phyloP scores from a whole-genome alignment of 1,140 invertebrate genomes.

The Anthonomus grandis region DNA sequence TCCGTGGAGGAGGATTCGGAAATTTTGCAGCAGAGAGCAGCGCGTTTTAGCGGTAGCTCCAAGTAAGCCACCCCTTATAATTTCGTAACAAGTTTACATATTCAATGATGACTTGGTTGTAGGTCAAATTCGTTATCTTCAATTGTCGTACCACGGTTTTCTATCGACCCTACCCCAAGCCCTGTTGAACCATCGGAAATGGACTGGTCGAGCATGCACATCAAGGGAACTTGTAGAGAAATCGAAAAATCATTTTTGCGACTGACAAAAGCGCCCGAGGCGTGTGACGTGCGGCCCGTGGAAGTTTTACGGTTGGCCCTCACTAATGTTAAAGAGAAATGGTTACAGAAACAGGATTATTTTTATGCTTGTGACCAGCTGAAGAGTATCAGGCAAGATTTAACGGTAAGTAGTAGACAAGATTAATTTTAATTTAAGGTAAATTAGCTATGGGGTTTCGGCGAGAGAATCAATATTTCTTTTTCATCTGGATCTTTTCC shows the following conservation, averaged over 20 bases:
- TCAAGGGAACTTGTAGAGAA: conserved; percentile 89
- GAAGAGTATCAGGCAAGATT: conserved; percentile 97
- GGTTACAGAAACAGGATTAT: conserved; percentile 89
- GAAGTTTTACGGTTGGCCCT: conserved; percentile 81
- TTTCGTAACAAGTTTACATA: no score
- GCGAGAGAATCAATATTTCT: no score
- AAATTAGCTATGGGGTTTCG: no score
- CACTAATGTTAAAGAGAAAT: conserved; percentile 84
- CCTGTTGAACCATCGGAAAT: conserved; percentile 66
- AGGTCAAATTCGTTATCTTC: background rate
- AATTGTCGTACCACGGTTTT: background rate
- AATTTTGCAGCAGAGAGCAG: conserved; percentile 79
- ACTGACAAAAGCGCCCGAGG: conserved; percentile 91
- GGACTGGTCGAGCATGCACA: conserved; percentile 80
- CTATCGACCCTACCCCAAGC: conserved; percentile 44
- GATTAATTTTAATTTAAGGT: no score
- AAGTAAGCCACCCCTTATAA: no score
- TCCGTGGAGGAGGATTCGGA: conserved; percentile 67
- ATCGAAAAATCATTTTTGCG: conserved; percentile 93
- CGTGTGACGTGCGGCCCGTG: conserved; percentile 85
- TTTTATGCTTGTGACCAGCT: conserved; percentile 96
- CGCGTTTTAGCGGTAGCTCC: conserved; percentile 62
- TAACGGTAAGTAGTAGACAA: conserved; percentile 78
- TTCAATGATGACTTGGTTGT: no score
- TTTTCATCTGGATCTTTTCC: no score